Evolutionary conservation across 2,113 vertebrate species (phyloP), one percentile per base, ranked within the genome.

Genomic region (Perccottus glenii): DNA sequence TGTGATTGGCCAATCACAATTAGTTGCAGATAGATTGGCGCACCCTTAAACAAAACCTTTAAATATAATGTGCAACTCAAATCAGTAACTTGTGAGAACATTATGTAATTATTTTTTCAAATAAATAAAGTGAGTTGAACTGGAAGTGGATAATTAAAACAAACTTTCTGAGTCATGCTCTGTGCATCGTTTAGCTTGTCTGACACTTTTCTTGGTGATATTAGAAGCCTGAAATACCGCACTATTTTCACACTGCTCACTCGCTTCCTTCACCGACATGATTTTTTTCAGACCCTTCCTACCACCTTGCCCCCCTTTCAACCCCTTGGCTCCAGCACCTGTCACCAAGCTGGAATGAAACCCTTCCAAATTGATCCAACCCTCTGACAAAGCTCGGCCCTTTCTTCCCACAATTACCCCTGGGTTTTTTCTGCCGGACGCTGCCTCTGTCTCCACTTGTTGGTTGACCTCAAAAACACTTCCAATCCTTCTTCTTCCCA

Each of bases 241-340:
- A 8, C 33, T 32, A 7, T 8, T 12, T 1, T 36, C 32, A 1
- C 14, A 9, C 2, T 60, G 9, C 10, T 33, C 36, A 1, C 8
- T 14, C 10, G 14, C 33, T 55, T 58, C 70, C 14, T 44, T 35
- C 5, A 42, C 64, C 16, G 70, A 65, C 70, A 11, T 52, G 10
- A 44, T 67, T n/a, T 5, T 15, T 1, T 9, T 5, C 11, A 35
- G 7, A 11, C 9, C 19, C 45, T 6, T 56, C 4, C 19, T 48
- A 11, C 32, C 48, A 47, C 35, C 14, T 4, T 12, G 40, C 45
- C 8, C 44, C 2, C 1, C 6, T 47, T 7, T 57, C 40, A 32
- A 5, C 6, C 16, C 9, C 2, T 47, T 11, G 8, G 16, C 52
- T 6, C 33, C 7, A 14, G 5, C 7, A 9, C 9, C 14, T 36